Percentiles rank a stretch among this genome's conserved stretches.
Evolutionary conservation across 2,888 invertebrate species (phyloP).

Genomic region (Platycheirus rosarum): DNA sequence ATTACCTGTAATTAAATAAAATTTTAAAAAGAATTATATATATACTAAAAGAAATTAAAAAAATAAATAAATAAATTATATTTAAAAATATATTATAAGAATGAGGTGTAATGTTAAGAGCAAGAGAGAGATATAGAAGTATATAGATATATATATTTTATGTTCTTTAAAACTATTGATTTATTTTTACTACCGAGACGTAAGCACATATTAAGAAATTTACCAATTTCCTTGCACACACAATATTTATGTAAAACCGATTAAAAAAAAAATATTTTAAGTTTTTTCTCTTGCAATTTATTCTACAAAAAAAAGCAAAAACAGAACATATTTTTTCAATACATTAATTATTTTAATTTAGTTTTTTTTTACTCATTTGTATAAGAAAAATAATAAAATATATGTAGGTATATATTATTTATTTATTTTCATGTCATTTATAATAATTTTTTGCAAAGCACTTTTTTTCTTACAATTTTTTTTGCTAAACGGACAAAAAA

Average conservation of each 20-base stretch:
- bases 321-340: constrained; percentile 17
- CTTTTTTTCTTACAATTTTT: constrained; percentile 3
- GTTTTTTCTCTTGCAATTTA: background rate
- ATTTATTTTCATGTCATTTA: constrained; percentile 52
- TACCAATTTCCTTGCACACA: constrained; percentile 4
- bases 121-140: constrained; percentile 29
- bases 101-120: constrained; percentile 59
- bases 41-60: too few relatives aligned
- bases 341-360: constrained; percentile 1
- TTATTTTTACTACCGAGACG: constrained; percentile 56
- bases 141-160: constrained; percentile 40
- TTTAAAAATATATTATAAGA: constrained; percentile 49
- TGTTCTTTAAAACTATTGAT: constrained; percentile 37
- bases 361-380: background rate
- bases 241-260: background rate
- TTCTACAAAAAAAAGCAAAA: constrained; percentile 3
- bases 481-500: constrained; percentile 47
- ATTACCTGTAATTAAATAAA: constrained; percentile 68
- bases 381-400: background rate
- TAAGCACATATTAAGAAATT: constrained; percentile 26
- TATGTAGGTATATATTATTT: constrained; percentile 27
- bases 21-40: constrained; percentile 34
- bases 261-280: background rate
- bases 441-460: background rate
- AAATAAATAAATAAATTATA: constrained; percentile 58